Conservation (phyloP, 2,888 invertebrate genomes). For the Morpho achilles region DNA sequence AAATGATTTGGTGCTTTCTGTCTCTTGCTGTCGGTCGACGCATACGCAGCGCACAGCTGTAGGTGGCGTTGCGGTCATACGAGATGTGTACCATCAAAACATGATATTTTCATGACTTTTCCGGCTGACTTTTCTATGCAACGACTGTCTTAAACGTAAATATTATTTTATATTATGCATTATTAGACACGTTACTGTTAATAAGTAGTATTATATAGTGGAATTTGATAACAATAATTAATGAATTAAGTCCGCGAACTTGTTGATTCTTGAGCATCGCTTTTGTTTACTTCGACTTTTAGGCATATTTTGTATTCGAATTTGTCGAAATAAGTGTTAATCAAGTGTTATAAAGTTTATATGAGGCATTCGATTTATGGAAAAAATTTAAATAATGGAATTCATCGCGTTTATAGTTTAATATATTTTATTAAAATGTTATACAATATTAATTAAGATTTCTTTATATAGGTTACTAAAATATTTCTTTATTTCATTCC, state of each 20-base stretch:
- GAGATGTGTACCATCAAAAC: conserved; percentile 63
- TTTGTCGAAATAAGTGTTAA: conserved; percentile 33
- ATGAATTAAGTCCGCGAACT: conserved; percentile 61
- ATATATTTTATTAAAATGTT: not conserved
- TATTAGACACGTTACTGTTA: conserved; percentile 21
- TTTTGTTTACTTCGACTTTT: conserved; percentile 64
- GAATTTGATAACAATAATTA: conserved; percentile 35
- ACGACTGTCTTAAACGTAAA: conserved; percentile 46
- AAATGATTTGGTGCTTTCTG: conserved; percentile 81
- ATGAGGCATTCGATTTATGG: conserved; percentile 3
- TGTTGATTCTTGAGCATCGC: conserved; percentile 49
- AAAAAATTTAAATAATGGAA: conserved; percentile 1
- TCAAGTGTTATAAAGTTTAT: conserved; percentile 8
- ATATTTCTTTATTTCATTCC: conserved; percentile 37
- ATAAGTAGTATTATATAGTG: conserved; percentile 27
- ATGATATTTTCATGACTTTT: conserved; percentile 76
- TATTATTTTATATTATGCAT: conserved; percentile 31
- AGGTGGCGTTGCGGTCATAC: conserved; percentile 76
- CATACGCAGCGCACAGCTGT: conserved; percentile 78
- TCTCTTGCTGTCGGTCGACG: conserved; percentile 58
- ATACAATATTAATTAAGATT: conserved; percentile 1
- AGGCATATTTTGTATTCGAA: conserved; percentile 47
- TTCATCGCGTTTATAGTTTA: not conserved
- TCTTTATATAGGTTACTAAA: conserved; percentile 1
- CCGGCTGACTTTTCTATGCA: conserved; percentile 68